These are phyloP conservation scores for Alca torda DNA, from an alignment of 2,797 vertebrate genomes.

Conservation along the genomic window DNA sequence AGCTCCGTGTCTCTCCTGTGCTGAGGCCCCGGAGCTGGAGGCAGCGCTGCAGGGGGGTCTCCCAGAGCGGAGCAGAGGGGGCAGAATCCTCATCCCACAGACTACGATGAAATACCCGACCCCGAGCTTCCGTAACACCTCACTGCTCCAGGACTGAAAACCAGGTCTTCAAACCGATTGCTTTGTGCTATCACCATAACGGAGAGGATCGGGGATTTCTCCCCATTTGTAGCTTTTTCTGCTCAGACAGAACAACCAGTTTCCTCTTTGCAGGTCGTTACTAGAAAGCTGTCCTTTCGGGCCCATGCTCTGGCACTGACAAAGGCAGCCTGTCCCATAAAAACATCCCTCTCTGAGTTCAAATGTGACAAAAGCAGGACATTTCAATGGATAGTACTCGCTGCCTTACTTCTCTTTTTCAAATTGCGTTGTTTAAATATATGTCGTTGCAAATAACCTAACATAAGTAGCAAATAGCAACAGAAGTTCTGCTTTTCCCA, in stretches of 20 bases:
- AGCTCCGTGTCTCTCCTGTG: no score
- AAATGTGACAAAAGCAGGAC: background rate
- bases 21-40: no score
- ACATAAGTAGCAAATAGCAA: background rate
- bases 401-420: background rate
- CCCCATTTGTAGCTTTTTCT: background rate
- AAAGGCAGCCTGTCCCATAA: background rate
- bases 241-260: background rate
- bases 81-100: background rate
- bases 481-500: background rate
- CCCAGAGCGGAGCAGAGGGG: no score
- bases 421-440: background rate
- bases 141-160: background rate
- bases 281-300: background rate
- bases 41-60: no score
- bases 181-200: background rate
- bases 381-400: accelerated
- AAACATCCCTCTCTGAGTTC: background rate
- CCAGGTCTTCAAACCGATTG: background rate
- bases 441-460: background rate
- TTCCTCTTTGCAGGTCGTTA: background rate
- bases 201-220: background rate
- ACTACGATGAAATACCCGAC: accelerated
- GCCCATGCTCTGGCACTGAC: background rate
- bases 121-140: background rate